Conservation (phyloP, 2,888 invertebrate genomes). For the Tillus elongatus region DNA sequence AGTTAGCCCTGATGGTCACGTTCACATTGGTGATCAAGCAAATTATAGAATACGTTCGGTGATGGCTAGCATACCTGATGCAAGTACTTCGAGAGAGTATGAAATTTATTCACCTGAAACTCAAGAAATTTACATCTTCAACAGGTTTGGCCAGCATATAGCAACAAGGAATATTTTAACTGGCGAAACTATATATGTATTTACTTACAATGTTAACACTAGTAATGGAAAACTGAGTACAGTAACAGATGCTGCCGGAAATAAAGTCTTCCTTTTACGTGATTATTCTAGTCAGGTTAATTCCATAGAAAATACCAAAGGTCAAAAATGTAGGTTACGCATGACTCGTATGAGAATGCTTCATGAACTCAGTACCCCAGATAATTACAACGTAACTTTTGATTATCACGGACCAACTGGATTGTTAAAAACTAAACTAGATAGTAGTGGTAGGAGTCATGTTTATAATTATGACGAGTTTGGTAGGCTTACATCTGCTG, state of each 20-base stretch:
- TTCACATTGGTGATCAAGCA: conserved; percentile 93
- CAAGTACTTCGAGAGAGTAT: conserved; percentile 75
- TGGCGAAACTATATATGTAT: conserved; percentile 84
- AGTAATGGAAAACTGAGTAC: conserved; percentile 91
- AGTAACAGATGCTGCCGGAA: conserved; percentile 87
- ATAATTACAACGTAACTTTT: conserved; percentile 88
- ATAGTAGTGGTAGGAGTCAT: conserved; percentile 82
- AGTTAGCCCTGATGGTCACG: conserved; percentile 87
- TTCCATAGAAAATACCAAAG: conserved; percentile 89
- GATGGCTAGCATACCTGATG: conserved; percentile 82
- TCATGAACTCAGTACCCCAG: conserved; percentile 82
- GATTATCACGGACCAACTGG: conserved; percentile 89
- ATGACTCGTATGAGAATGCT: conserved; percentile 92
- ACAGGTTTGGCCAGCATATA: conserved; percentile 89
- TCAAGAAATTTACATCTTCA: conserved; percentile 90
- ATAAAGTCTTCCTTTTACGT: conserved; percentile 73
- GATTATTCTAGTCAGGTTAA: conserved; percentile 84
- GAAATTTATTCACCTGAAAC: conserved; percentile 92
- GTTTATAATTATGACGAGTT: conserved; percentile 94
- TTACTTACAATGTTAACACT: conserved; percentile 93
- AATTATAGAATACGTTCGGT: conserved; percentile 81
- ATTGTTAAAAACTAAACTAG: conserved; percentile 76
- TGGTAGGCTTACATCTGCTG: conserved; percentile 81
- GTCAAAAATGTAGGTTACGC: conserved; percentile 78
- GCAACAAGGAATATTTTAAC: conserved; percentile 92